Conservation (phyloP, 1,140 invertebrate species). For the Euborellia annulipes region DNA sequence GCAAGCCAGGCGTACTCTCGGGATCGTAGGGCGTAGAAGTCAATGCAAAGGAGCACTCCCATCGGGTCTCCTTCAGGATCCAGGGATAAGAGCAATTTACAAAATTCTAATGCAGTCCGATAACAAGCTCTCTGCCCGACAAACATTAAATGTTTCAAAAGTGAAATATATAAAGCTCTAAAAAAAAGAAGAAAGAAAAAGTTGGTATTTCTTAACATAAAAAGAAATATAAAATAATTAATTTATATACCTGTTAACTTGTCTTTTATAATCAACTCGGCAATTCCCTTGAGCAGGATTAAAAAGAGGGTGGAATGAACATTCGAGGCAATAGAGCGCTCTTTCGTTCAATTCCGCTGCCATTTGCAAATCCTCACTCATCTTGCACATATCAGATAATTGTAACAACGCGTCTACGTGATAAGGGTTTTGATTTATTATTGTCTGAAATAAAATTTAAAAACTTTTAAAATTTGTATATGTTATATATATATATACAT, state of each 20-base stretch:
- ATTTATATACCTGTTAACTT: slow-evolving; percentile 64
- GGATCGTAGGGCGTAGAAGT: slow-evolving; percentile 71
- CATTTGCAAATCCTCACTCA: slow-evolving; percentile 63
- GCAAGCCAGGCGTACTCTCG: slow-evolving; percentile 68
- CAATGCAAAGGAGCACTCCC: slow-evolving; percentile 61
- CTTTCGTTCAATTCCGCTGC: slow-evolving; percentile 64
- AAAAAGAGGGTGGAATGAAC: slow-evolving; percentile 64
- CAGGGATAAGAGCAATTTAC: slow-evolving; percentile 57
- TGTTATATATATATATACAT: no score
- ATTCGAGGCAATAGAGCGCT: slow-evolving; percentile 60
- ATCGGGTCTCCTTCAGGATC: slow-evolving; percentile 76
- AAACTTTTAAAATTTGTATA: slow-evolving; percentile 6
- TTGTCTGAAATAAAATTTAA: slow-evolving; percentile 32
- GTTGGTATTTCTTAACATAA: no score
- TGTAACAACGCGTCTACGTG: slow-evolving; percentile 77
- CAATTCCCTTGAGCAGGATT: slow-evolving; percentile 57
- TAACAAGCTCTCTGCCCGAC: slow-evolving; percentile 66
- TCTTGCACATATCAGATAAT: slow-evolving; percentile 61
- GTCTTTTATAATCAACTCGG: slow-evolving; percentile 60
- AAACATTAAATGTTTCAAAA: slow-evolving; percentile 73
- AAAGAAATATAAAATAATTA: no score
- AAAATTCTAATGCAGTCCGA: slow-evolving; percentile 63
- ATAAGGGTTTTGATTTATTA: slow-evolving; percentile 61
- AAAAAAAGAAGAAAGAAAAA: no score
- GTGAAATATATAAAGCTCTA: slow-evolving; percentile 61